Base-by-base conservation (phyloP, 1,140 invertebrate species). In the Agrypnia vestita region DNA sequence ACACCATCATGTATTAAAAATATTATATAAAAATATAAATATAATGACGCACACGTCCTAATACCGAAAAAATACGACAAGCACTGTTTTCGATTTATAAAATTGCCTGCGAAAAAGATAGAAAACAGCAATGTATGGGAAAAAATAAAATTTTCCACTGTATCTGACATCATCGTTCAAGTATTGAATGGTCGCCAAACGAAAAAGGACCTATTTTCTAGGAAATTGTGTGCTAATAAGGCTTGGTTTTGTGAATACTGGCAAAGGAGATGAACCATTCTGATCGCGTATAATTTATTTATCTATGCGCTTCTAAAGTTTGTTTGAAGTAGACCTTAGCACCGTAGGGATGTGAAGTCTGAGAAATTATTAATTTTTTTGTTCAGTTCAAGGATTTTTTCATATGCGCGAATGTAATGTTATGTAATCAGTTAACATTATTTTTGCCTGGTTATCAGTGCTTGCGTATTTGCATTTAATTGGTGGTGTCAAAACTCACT, bases 241-340 rank as follows among this genome's bases (percentile, higher is more conserved):
- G 71, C 4, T 43, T 25, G 21, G 12, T 13, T 55, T 73, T 7
- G 53, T 56, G 7, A 35, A 49, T 10, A 13, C 35, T 25, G 11
- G 19, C 6, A n/a, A n/a, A 10, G 73, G 51, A 75, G 53, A 75
- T 75, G 73, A 47, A 12, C 46, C 12, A 21, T 76, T 76, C 46
- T 64, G 61, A 76, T 75, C 15, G 15, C 15, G 1, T 51, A 76
- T 47, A 76, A 44, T 67, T 17, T 56, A 76, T 82, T 82, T 82
- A 82, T 82, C 80, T 82, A 74, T 71, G 47, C 64, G 77, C 77
- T 82, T 79, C 73, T 76, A 81, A 81, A 82, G 62, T 82, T 69
- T 79, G 67, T 76, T 79, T 79, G 73, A 78, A 35, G 67, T 82
- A 79, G 71, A 76, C 56, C 62, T 74, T 79, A 55, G 73, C 49